Evolutionary conservation across 1,140 invertebrate species (phyloP), one percentile per base, ranked within the genome.

Genomic region (Octopus sinensis): DNA sequence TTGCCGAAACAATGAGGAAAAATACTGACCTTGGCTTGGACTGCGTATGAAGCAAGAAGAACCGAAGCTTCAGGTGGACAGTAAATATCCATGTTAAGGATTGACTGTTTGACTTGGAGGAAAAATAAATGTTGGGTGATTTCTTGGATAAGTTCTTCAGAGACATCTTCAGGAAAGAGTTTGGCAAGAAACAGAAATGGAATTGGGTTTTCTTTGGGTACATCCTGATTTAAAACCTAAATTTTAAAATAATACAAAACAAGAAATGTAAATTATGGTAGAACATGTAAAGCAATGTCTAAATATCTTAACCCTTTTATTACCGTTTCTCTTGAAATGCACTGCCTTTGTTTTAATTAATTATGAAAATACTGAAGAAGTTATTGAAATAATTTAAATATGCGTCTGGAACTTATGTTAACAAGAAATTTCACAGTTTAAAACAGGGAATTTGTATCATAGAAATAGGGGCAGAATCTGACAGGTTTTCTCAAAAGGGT

Each of bases 81-180:
- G 90, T 98, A 99, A 88, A 98, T 97, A 92, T 99, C 97, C 87
- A 98, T 98, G 62, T 95, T 96, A 4, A 99, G 93, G 87, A 99
- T 99, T 12, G 96, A 96, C 90, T 99, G 97, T 91, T 99, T 99
- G 0, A 99, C 97, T 94, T 99, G 97, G 53, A 99, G 92, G 90
- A 98, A 99, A 90, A 99, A 97, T 73, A 99, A 92, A 91, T 98
- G 97, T 89, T 98, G 88, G 2, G 98, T 99, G 87, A 99, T 98
- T 89, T 99, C 98, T 91, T 99, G 98, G 88, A 99, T 98, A 78
- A 99, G 93, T 92, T 99, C 98, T 89, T 99, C 97, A 78, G 95
- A 95, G n/a, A 99, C 97, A 92, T 99, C 98, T 92, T 99, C 98
- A 0, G 98, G 98, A 91, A 98, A 99, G 92, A 99, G 99, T 93